Evolutionary conservation across 2,888 invertebrate genomes (phyloP).

Genomic region (Leptura quadrifasciata): DNA sequence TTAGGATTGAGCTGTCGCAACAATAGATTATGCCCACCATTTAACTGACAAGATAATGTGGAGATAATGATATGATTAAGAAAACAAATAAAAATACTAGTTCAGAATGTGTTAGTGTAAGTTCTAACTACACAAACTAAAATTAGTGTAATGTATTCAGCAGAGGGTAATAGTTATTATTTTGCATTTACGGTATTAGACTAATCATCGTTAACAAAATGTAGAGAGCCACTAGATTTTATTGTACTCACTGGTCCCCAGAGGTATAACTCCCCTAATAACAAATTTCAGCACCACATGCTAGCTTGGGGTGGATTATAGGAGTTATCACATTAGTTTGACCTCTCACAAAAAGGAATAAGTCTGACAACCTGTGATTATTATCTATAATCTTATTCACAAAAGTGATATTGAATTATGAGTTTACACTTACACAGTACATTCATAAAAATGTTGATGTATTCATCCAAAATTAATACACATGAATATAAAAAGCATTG

Average conservation of each 20-base stretch:
- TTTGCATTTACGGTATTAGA: slow-evolving; percentile 37
- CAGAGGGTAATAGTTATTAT: slow-evolving; percentile 33
- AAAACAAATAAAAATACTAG: no score
- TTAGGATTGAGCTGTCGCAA: no score
- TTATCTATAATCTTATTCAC: slow-evolving; percentile 61
- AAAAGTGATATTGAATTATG: slow-evolving; percentile 50
- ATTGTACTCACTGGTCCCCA: slow-evolving; percentile 48
- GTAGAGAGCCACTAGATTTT: slow-evolving; percentile 49
- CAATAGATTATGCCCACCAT: no score
- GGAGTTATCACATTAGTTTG: slow-evolving; percentile 63
- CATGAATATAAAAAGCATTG: no score
- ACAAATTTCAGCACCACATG: slow-evolving; percentile 66
- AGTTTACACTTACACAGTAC: slow-evolving; percentile 23
- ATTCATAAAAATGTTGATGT: neutral
- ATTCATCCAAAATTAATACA: neutral
- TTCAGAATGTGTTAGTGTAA: no score
- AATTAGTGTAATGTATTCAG: neutral
- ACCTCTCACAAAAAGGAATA: slow-evolving; percentile 62
- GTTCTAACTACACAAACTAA: neutral
- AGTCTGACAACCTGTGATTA: slow-evolving; percentile 67
- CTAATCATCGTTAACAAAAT: slow-evolving; percentile 46
- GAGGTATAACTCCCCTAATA: slow-evolving; percentile 60
- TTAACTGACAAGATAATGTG: no score
- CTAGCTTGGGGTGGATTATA: slow-evolving; percentile 63
- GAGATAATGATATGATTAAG: no score